phyloP scores from a whole-genome alignment of 2,113 vertebrate species.

The Anguilla rostrata region DNA sequence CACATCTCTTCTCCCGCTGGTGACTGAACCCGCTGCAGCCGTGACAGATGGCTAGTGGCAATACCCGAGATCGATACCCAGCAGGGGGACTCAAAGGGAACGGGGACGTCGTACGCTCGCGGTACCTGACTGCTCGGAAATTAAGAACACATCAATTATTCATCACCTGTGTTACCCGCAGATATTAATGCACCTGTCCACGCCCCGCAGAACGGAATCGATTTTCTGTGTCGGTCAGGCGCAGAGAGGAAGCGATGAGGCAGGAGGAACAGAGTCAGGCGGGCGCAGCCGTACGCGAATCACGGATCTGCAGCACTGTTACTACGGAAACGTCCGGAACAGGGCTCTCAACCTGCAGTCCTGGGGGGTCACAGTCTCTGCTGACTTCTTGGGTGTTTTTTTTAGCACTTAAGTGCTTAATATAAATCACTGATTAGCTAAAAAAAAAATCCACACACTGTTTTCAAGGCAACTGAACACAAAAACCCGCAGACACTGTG shows the following conservation, averaged over 20 bases:
- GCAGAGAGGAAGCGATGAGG: not conserved
- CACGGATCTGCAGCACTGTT: too few relatives aligned
- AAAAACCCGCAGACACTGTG: too few relatives aligned
- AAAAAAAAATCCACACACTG: too few relatives aligned
- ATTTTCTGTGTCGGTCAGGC: not conserved
- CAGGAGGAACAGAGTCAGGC: not conserved
- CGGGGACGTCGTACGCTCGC: not conserved
- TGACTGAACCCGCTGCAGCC: not conserved
- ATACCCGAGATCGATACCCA: not conserved
- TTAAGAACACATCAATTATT: conserved; percentile 36
- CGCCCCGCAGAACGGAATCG: not conserved
- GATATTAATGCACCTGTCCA: not conserved
- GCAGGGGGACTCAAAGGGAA: not conserved
- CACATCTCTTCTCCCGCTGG: not conserved
- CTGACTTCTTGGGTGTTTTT: too few relatives aligned
- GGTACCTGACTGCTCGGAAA: conserved; percentile 1
- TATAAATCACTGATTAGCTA: too few relatives aligned
- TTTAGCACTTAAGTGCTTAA: too few relatives aligned
- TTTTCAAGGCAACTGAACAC: too few relatives aligned
- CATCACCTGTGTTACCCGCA: conserved; percentile 22
- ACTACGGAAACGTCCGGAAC: too few relatives aligned
- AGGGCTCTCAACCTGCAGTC: too few relatives aligned
- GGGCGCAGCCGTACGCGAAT: not conserved
- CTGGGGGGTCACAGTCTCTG: too few relatives aligned
- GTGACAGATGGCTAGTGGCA: not conserved